A percentile compares a stretch with the other conserved stretches of the same genome.
Conservation (phyloP, 2,797 vertebrate species). For the Rhinella marina region DNA sequence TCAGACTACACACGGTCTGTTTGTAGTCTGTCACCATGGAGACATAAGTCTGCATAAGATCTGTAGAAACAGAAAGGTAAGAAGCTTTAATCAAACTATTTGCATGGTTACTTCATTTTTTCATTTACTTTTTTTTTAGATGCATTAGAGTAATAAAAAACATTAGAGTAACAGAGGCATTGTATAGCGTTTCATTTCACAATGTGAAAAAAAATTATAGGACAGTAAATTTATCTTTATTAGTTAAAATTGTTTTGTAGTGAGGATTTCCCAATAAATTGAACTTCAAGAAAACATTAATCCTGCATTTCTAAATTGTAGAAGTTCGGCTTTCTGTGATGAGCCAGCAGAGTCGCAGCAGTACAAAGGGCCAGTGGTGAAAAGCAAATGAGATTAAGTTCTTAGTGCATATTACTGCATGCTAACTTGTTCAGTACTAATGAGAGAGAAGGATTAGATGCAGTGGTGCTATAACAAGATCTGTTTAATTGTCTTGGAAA, state of each 20-base stretch:
- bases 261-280: not conserved
- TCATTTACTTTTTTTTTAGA: too few relatives aligned
- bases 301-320: conserved; percentile 21
- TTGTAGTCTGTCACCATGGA: not conserved
- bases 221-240: not conserved
- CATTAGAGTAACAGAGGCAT: too few relatives aligned
- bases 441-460: conserved; percentile 42
- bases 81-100: not conserved
- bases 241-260: not conserved
- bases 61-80: too few relatives aligned
- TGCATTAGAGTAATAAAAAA: not conserved
- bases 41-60: not conserved
- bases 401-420: conserved; percentile 42
- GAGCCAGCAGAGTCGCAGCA: conserved; percentile 29
- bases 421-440: conserved; percentile 32
- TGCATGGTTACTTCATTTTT: too few relatives aligned
- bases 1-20: not conserved
- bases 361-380: conserved; percentile 33
- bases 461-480: conserved; percentile 29
- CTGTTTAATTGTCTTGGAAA: conserved; percentile 19
- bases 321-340: conserved; percentile 16
- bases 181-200: too few relatives aligned
- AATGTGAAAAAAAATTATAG: not conserved
- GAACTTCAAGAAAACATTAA: conserved; percentile 1
- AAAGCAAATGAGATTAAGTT: conserved; percentile 51